Conservation (phyloP, 2,888 invertebrate genomes). For the Chrysolina oricalcia region DNA sequence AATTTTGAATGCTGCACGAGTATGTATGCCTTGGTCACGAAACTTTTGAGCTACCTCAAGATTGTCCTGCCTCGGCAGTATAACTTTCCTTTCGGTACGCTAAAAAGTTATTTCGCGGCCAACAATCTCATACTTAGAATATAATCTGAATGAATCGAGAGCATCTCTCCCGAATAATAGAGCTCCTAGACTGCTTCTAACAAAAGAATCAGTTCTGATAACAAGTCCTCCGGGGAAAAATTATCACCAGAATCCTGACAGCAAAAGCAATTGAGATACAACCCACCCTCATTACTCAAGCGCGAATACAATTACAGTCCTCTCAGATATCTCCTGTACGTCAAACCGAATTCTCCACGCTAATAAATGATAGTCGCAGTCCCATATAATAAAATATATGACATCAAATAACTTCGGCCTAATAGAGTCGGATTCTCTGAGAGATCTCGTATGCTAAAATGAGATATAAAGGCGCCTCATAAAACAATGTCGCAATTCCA, state of each 20-base stretch:
- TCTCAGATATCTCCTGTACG: constrained; percentile 19
- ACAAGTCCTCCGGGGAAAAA: neutral
- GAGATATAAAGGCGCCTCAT: constrained; percentile 51
- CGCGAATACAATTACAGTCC: constrained; percentile 8
- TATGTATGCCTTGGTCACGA: too few relatives aligned
- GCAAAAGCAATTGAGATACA: neutral
- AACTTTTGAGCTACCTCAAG: too few relatives aligned
- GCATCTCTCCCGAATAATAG: too few relatives aligned
- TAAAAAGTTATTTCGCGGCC: too few relatives aligned
- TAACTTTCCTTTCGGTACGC: too few relatives aligned
- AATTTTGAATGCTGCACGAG: too few relatives aligned
- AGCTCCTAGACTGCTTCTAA: too few relatives aligned
- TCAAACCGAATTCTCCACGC: neutral
- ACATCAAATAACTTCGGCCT: constrained; percentile 39
- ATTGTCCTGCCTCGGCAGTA: too few relatives aligned
- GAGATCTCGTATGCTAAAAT: constrained; percentile 39
- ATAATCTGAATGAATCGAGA: too few relatives aligned
- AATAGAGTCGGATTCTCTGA: constrained; percentile 39
- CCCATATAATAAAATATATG: constrained; percentile 41
- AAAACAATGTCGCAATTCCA: constrained; percentile 56
- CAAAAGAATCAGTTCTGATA: too few relatives aligned
- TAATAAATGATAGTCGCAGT: constrained; percentile 3
- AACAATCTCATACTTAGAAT: too few relatives aligned
- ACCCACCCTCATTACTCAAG: constrained; percentile 10
- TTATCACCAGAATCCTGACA: neutral